Base-by-base conservation (phyloP, 1,140 invertebrate species). In the Dendroctonus ponderosae region DNA sequence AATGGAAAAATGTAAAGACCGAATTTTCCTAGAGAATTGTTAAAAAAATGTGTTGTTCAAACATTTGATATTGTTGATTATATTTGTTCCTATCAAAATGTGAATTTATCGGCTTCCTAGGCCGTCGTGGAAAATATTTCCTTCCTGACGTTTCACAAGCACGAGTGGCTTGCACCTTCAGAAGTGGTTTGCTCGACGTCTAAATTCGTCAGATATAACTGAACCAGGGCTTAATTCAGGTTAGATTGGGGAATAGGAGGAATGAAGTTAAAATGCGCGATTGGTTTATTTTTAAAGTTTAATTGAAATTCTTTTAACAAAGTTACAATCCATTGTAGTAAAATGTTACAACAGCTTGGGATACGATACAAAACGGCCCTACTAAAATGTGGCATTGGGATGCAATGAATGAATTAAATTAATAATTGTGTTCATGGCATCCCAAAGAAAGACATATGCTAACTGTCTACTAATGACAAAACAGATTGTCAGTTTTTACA, bases 261-360 rank as follows among this genome's bases (percentile, higher is more conserved):
- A 11, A 12, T 46, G 43, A 2, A 46, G n/a, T 37, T 5, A 53
- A 26, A 8, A 8, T 11, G 11, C 26, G 4, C 51, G 51, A 53
- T 48, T 56, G 26, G 15, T 50, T 66, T 26, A 26, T 26, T 65
- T 71, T 68, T 62, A 52, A 64, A 70, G 70, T 77, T 77, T 77
- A 77, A 74, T 78, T 73, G 69, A 75, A 77, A 76, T 78, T 74
- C 71, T 73, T 76, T 77, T 77, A 78, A 78, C 75, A 76, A 78
- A 77, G 70, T 78, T 76, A 68, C 76, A 78, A 77, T 77, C 75
- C 75, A 77, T 76, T 75, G 70, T 77, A 73, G 76, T 75, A 76
- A 75, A 75, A 72, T 75, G 63, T 75, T 74, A 75, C 75, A 78
- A 76, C 75, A 76, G 71, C 71, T 75, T 74, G 60, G 72, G 57